These are phyloP conservation scores for Nothobranchius kuhntae DNA, from an alignment of 2,113 vertebrate genomes.

Conservation along the genomic window DNA sequence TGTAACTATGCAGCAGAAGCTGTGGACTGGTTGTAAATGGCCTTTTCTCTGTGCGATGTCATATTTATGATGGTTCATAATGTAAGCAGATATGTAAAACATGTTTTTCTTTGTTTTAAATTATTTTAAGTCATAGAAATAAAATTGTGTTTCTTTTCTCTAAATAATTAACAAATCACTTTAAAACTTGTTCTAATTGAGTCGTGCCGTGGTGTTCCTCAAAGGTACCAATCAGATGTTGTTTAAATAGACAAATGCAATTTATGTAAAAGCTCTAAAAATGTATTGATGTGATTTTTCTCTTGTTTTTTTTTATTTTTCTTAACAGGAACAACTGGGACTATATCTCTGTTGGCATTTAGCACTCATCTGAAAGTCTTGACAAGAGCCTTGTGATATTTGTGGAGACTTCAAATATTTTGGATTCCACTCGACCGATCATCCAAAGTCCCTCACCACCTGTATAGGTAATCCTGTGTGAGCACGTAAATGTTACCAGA, in stretches of 20 bases:
- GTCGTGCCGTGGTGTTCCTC: not conserved
- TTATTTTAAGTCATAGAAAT: too few relatives aligned
- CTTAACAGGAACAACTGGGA: slow-evolving; percentile 49
- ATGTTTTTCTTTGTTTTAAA: too few relatives aligned
- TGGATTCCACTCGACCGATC: slow-evolving; percentile 32
- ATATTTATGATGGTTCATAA: too few relatives aligned
- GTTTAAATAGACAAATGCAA: not conserved
- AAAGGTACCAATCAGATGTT: not conserved
- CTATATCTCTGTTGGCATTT: slow-evolving; percentile 11
- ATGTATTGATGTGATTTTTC: slow-evolving; percentile 2
- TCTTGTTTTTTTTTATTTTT: not conserved
- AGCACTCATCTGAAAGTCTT: slow-evolving; percentile 14
- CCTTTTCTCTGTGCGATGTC: too few relatives aligned
- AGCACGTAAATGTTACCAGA: not conserved
- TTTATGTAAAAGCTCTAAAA: not conserved
- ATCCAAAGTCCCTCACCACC: slow-evolving; percentile 22
- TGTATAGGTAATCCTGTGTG: slow-evolving; percentile 49
- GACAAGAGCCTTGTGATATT: slow-evolving; percentile 16
- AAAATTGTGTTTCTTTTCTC: not conserved
- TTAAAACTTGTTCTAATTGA: too few relatives aligned
- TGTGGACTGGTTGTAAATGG: too few relatives aligned
- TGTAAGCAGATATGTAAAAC: too few relatives aligned
- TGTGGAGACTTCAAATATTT: slow-evolving; percentile 31
- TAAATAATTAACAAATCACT: not conserved
- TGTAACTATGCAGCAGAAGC: too few relatives aligned